These are phyloP conservation scores for Cosmia pyralina DNA, from an alignment of 2,888 invertebrate species.

Conservation along the genomic window DNA sequence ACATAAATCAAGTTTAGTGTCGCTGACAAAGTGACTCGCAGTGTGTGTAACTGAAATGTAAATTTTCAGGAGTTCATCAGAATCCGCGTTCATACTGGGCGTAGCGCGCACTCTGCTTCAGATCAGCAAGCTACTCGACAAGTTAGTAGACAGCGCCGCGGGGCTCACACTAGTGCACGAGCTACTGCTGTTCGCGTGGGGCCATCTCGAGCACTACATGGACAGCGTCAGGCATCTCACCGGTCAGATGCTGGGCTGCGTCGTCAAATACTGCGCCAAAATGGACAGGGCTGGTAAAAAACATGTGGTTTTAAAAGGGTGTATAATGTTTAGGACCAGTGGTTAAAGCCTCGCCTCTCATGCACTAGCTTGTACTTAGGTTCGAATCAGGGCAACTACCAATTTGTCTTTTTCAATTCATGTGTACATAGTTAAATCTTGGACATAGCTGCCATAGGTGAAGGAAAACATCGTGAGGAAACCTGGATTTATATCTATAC, in stretches of 20 bases:
- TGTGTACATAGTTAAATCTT: background rate
- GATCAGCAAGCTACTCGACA: conserved; percentile 72
- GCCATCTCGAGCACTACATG: conserved; percentile 91
- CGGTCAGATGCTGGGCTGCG: conserved; percentile 81
- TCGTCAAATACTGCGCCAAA: conserved; percentile 74
- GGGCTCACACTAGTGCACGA: conserved; percentile 66
- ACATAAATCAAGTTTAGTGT: no score
- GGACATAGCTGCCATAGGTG: background rate
- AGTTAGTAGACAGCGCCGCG: conserved; percentile 17
- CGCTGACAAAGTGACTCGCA: no score
- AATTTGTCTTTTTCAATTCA: background rate
- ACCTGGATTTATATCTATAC: background rate
- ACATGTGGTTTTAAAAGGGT: no score
- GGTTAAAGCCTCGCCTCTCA: background rate
- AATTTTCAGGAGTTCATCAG: conserved; percentile 77
- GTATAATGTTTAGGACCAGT: no score
- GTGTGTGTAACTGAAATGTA: no score
- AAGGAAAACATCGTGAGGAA: background rate
- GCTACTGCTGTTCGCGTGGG: conserved; percentile 86
- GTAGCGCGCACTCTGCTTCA: conserved; percentile 79
- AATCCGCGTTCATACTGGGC: conserved; percentile 76
- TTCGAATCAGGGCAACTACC: background rate
- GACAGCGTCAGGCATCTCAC: conserved; percentile 92
- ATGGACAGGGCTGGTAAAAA: conserved; percentile 76
- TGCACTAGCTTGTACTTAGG: no score